Evolutionary conservation across 2,797 vertebrate species (phyloP), one percentile per base, ranked within the genome.

Genomic region (Adrianichthys oophorus): DNA sequence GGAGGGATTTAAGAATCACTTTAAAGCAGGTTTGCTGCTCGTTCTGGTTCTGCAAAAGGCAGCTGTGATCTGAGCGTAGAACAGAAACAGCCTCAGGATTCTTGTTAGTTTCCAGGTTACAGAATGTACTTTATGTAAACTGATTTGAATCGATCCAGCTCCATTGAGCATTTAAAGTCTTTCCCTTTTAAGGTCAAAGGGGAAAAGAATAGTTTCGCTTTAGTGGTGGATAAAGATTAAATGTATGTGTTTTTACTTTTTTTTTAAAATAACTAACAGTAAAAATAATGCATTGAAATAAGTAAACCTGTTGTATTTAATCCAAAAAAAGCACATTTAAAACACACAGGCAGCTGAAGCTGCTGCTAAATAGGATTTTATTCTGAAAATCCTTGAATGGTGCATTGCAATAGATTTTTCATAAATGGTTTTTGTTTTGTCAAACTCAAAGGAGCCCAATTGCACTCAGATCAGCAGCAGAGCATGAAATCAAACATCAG

Each of bases 401-500:
- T 48, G 49, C 45, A 52, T 18, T 42, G 17, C 5, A 42, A 88
- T 82, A 51, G 60, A 86, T 83, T 83, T 70, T 42, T 62, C 76
- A 53, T 81, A 82, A 85, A 85, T 79, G 72, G 49, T 67, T 80
- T 83, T 63, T 84, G 80, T 79, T 44, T 50, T 63, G 63, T 72
- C 56, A 77, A 70, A 57, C 73, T 58, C 45, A 56, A 37, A 41
- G 68, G 52, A 65, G 65, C 64, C 59, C 72, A 83, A 85, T 87
- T 82, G 77, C 69, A 80, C 63, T 48, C 48, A 67, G 62, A 71
- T 65, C 83, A 82, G 83, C 89, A 91, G 76, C 79, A 75, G 89
- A 83, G 82, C 83, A 76, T 93, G 89, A 94, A 94, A 94, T 93
- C 16, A 82, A 90, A 93, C 90, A 46, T 84, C 87, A 42, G 86